phyloP scores from a whole-genome alignment of 2,888 invertebrate species.

The Cotesia congregata region DNA sequence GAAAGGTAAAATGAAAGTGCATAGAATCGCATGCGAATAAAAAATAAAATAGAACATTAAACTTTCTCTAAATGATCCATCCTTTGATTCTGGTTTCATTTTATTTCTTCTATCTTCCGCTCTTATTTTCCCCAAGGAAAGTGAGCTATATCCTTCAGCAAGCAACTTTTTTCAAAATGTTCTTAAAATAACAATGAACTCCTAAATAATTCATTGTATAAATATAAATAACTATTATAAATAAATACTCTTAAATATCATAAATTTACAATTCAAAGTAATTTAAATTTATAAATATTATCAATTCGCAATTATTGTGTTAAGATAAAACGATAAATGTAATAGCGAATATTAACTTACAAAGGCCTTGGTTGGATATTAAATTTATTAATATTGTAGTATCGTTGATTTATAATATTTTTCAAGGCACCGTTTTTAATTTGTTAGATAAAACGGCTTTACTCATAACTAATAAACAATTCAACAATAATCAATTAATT shows the following conservation, averaged over 20 bases:
- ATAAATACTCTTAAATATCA: background rate
- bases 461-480: background rate
- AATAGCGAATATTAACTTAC: conserved; percentile 12
- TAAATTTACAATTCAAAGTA: background rate
- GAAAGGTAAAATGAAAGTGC: conserved; percentile 10
- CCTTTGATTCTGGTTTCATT: conserved; percentile 7
- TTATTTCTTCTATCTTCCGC: conserved; percentile 40
- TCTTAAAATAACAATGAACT: background rate
- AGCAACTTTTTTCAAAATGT: background rate
- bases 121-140: conserved; percentile 3
- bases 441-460: background rate
- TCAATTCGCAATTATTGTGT: background rate
- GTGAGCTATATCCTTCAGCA: background rate
- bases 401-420: conserved; percentile 11
- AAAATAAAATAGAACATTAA: conserved; percentile 53
- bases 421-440: background rate
- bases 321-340: background rate
- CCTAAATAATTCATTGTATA: background rate
- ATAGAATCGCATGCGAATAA: conserved; percentile 7
- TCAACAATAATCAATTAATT: background rate
- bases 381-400: conserved; percentile 8
- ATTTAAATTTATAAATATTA: background rate
- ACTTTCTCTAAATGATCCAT: conserved; percentile 61
- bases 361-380: background rate
- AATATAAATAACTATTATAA: background rate